These are phyloP conservation scores for Myathropa florea DNA, from an alignment of 2,888 invertebrate species.

Conservation along the genomic window DNA sequence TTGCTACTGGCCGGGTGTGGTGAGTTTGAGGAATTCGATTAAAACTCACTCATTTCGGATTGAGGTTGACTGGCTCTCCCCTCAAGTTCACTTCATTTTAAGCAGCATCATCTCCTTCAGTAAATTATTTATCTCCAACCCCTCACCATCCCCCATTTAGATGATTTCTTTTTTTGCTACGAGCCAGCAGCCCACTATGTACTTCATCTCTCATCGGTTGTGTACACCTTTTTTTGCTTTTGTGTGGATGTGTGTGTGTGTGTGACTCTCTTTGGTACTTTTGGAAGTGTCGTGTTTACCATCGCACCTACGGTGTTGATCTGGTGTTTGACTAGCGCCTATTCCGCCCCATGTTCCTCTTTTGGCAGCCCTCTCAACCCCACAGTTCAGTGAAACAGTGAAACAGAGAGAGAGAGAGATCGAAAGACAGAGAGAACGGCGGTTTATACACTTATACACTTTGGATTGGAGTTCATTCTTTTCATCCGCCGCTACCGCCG, in stretches of 20 bases:
- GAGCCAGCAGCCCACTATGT: conserved; percentile 3
- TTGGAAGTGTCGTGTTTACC: conserved; percentile 75
- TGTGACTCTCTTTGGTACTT: conserved; percentile 72
- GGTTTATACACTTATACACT: conserved; percentile 66
- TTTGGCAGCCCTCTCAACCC: conserved; percentile 41
- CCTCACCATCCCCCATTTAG: neutral
- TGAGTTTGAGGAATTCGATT: conserved; percentile 48
- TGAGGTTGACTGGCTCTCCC: neutral
- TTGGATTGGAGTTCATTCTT: conserved; percentile 57
- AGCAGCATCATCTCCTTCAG: conserved; percentile 25
- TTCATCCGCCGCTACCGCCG: neutral
- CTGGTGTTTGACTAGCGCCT: conserved; percentile 76
- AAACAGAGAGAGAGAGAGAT: neutral
- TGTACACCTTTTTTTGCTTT: conserved; percentile 54
- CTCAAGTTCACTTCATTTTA: conserved; percentile 33
- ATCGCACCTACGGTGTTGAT: conserved; percentile 80
- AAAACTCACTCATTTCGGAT: conserved; percentile 2
- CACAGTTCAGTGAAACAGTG: neutral
- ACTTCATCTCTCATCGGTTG: conserved; percentile 54
- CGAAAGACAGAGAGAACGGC: neutral
- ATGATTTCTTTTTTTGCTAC: neutral
- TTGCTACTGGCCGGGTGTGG: conserved; percentile 4
- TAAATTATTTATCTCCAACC: conserved; percentile 48
- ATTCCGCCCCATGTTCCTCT: conserved; percentile 69
- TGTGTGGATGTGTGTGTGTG: conserved; percentile 17